Evolutionary conservation across 2,113 vertebrate genomes (phyloP), one percentile per base, ranked within the genome.

Genomic region (Drymodes brunneopygia): DNA sequence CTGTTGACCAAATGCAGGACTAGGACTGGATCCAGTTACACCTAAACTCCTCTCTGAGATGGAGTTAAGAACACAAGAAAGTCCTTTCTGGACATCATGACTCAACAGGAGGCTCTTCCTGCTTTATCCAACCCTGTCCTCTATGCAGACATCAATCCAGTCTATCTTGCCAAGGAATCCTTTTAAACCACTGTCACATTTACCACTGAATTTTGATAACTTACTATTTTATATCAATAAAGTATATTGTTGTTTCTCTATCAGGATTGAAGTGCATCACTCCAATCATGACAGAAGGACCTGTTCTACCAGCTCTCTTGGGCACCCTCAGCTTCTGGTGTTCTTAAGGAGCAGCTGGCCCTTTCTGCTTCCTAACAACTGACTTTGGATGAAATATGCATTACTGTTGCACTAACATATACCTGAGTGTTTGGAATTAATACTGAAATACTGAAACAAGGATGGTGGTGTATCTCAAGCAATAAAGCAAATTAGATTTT

Each of bases 281-380:
- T 64, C 31, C 20, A 27, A 31, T 57, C 48, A 19, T 9, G 15
- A 23, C 11, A 36, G 0, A 0, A 70, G 14, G 15, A 53, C 10
- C 3, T 40, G 4, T 44, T 78, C 44, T 78, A 7, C 12, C 16
- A 54, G 5, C 7, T 48, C 4, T 21, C 14, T 38, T 53, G 36
- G 14, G 5, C 27, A n/a, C 5, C 7, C 17, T 84, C 54, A 86
- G 7, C 7, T 82, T 6, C 56, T 47, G 11, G 12, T n/a, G 16
- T 5, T 69, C 9, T 45, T 70, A 64, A 67, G n/a, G 24, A 64
- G 14, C 12, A 56, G 4, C 20, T 15, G 27, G 21, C 5, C 1
- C 35, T 88, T 81, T 42, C 6, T 69, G 22, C 19, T 62, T 35
- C 23, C 29, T 66, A 44, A 40, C 4, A 80, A n/a, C 6, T 40